Base-by-base conservation (phyloP, 2,888 invertebrate species). In the Cenopis cana region DNA sequence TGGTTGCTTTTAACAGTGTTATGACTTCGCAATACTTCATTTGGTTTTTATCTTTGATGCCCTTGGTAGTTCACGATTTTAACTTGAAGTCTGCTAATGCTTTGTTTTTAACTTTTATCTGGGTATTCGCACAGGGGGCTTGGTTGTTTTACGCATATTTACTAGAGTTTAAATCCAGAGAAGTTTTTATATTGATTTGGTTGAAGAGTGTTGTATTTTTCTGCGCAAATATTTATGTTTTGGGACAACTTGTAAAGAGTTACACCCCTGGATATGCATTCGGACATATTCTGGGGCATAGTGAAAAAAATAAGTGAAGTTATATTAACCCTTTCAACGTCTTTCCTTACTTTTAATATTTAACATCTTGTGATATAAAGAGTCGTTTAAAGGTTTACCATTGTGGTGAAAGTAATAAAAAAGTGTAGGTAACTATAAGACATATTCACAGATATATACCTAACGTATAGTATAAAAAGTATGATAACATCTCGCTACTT, bases 21-120 rank as follows among this genome's bases (percentile, higher is more conserved):
- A 95, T 98, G 84, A 99, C 99, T 0, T 98, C 99, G 6, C 99
- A 99, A 84, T 99, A 99, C 85, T 99, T 99, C 79, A 95, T 99
- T 61, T 99, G 99, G 99, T 98, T 98, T 83, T 88, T 99, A 72
- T 97, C 98, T 1, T 87, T 99, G 9, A 87, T 99, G 18, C 99
- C 99, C 0, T 82, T 98, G 24, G 95, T 97, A 72, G 88, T 96
- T 0, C 96, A 97, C 75, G 95, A 95, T 81, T 94, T 98, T 36
- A 93, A 94, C 74, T 89, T 96, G 72, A 89, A 94, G 3, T 80
- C 91, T 9, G 86, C 85, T 11, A 88, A 89, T 69, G 93, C 94
- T 0, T 69, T 95, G 0, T 78, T 95, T 10, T 85, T 96, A 18
- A 79, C 89, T 0, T 72, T 87, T 0, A 82, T 95, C 36, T 98